Base-by-base conservation (phyloP, 2,797 vertebrate species). In the Lacerta agilis region DNA sequence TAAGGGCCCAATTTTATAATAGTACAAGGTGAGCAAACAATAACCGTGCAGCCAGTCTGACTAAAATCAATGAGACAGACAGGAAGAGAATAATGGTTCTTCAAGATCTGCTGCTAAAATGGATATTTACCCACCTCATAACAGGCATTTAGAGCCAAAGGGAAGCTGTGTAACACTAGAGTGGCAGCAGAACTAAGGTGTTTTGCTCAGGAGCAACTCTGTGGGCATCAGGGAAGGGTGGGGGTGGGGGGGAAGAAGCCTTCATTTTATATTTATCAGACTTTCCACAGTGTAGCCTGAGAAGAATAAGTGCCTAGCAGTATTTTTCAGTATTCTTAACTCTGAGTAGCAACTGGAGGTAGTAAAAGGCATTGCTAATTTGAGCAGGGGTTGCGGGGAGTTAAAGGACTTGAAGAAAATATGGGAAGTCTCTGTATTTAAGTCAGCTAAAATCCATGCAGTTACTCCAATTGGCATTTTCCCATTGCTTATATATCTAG, bases 61-160 rank as follows among this genome's bases (percentile, higher is more conserved):
- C 78, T 81, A 81, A 85, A 89, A 88, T 81, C 83, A 81, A 89
- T 85, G 88, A 85, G 71, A 58, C 45, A 67, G 82, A 73, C 79
- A 76, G 25, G 41, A 27, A 41, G 6, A 66, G 58, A 87, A 87
- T 66, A 75, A 80, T 67, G 33, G 41, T n/a, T 11, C 49, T 76
- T 7, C 9, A 80, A 66, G 69, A 79, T 85, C 49, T 49, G 36
- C 66, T 25, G 38, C 67, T 11, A 45, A 75, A 88, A 49, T 36
- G 41, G 67, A 85, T 84, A 20, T 72, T 85, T 85, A 45, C 67
- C 66, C 49, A 20, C 66, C 66, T 33, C 49, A 72, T 79, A 71
- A 88, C 17, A 61, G 66, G 81, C n/a, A 45, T 71, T 85, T 43
- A 75, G 73, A 79, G 36, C 20, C 67, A 33, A 29, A 61, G 67